These are phyloP conservation scores for Talpa occidentalis DNA, from an alignment of 2,113 vertebrate genomes.

Conservation along the genomic window DNA sequence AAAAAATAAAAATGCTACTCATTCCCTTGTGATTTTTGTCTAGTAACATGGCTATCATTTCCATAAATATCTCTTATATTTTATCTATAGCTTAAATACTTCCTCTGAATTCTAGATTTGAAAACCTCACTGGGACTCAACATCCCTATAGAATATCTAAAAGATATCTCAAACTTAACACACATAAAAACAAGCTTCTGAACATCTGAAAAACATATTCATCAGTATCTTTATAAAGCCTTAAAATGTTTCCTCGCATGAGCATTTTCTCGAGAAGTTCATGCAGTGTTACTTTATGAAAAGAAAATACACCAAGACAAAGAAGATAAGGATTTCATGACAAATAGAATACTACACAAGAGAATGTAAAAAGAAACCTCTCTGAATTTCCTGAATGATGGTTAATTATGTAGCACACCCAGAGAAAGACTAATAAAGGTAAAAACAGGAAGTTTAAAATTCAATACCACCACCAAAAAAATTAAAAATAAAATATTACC, in stretches of 20 bases:
- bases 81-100: neutral
- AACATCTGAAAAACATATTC: neutral
- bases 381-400: neutral
- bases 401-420: neutral
- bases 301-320: neutral
- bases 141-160: neutral
- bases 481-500: no score
- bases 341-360: neutral
- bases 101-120: neutral
- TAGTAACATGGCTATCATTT: neutral
- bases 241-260: neutral
- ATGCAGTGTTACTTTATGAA: neutral
- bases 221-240: neutral
- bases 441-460: neutral
- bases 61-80: neutral
- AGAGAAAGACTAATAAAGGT: neutral
- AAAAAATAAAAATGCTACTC: neutral
- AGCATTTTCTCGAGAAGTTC: neutral
- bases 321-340: neutral
- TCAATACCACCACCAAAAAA: neutral
- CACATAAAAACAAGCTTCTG: neutral
- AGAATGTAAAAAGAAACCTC: neutral
- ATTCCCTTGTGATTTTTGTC: neutral
- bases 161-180: neutral
- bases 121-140: neutral